Conservation (phyloP, 2,113 vertebrate species). For the Microtus ochrogaster region DNA sequence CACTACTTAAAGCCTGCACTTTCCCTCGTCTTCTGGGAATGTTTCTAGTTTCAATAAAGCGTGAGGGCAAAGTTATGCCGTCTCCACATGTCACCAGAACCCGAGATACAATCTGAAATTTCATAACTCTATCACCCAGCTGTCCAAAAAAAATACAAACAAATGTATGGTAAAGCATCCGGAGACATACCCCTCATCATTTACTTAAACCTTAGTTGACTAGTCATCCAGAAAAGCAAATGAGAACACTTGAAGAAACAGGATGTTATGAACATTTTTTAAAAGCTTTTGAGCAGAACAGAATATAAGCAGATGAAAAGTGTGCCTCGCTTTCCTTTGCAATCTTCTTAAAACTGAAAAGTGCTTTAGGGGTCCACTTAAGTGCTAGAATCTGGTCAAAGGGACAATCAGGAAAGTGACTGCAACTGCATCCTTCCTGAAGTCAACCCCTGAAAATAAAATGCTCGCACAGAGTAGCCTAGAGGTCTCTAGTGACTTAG, state of each 20-base stretch:
- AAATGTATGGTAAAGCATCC: conserved; percentile 45
- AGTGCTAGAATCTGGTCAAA: neutral
- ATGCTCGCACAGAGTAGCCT: neutral
- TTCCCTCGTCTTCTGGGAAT: conserved; percentile 20
- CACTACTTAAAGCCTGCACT: conserved; percentile 61
- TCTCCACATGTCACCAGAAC: conserved; percentile 59
- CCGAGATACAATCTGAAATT: conserved; percentile 45
- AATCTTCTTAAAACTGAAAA: neutral
- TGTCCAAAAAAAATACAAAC: conserved; percentile 54
- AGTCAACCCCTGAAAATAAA: neutral
- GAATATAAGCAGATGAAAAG: neutral
- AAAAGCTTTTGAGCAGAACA: conserved; percentile 1
- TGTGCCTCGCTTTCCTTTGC: neutral
- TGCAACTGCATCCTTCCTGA: neutral
- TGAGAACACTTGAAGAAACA: conserved; percentile 26
- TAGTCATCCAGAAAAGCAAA: conserved; percentile 28
- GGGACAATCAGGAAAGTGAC: neutral
- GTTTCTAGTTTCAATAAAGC: conserved; percentile 72
- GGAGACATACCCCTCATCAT: conserved; percentile 42
- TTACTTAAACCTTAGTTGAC: conserved; percentile 45
- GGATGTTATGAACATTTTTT: neutral
- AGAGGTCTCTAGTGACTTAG: neutral
- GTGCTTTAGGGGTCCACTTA: conserved; percentile 10
- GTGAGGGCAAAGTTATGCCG: conserved; percentile 43
- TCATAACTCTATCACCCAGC: conserved; percentile 54